A percentile compares a stretch with the other conserved stretches of the same genome.
Conservation (phyloP, 2,113 vertebrate genomes). For the Stigmatopora argus region DNA sequence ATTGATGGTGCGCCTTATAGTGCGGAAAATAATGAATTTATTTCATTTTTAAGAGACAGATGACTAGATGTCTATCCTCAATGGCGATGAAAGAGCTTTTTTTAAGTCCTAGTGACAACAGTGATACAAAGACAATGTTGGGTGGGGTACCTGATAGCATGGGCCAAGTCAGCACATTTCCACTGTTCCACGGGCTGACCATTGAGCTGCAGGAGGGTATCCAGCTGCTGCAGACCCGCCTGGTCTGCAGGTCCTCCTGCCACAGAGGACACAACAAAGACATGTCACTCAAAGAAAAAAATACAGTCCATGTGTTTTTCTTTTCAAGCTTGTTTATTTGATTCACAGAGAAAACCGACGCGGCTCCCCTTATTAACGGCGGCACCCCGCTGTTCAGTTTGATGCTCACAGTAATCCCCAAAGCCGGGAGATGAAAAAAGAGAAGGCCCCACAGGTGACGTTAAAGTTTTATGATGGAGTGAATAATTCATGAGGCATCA, state of each 20-base stretch:
- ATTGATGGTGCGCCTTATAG: too few species aligned
- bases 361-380: conserved; percentile 15
- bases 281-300: not conserved
- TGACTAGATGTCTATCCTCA: too few species aligned
- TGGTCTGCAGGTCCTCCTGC: conserved; percentile 87
- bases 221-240: conserved; percentile 86
- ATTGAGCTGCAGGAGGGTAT: conserved; percentile 86
- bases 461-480: conserved; percentile 10
- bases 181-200: conserved; percentile 89
- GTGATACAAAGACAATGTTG: not conserved
- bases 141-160: conserved; percentile 80
- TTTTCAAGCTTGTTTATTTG: not conserved
- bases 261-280: conserved; percentile 7
- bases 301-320: not conserved
- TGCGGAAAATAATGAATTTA: too few species aligned
- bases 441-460: conserved; percentile 1
- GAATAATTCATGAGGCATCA: conserved; percentile 7
- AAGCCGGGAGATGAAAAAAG: not conserved
- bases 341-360: conserved; percentile 1
- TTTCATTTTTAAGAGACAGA: too few species aligned
- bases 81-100: too few species aligned
- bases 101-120: too few species aligned
- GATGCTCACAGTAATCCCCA: conserved; percentile 12
- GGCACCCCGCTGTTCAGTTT: conserved; percentile 17
- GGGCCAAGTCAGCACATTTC: conserved; percentile 92